Evolutionary conservation across 2,797 vertebrate genomes (phyloP).

Genomic region (Acanthurus leucopareius): DNA sequence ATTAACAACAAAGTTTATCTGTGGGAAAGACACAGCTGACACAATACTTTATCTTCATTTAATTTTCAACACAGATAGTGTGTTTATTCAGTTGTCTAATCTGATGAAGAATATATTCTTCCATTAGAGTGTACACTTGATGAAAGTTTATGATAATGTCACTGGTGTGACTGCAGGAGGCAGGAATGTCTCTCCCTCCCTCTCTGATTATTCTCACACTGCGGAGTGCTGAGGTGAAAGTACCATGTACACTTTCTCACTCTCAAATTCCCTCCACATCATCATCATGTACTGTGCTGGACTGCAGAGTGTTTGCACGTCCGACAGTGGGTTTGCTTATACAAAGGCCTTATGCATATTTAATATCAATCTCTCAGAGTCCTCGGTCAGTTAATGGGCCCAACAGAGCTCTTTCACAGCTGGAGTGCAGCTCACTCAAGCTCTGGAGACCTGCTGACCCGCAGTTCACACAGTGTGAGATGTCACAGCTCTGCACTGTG

Average conservation of each 20-base stretch:
- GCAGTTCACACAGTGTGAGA: slow-evolving; percentile 22
- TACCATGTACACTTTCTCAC: slow-evolving; percentile 2
- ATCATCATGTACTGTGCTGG: slow-evolving; percentile 16
- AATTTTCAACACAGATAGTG: slow-evolving; percentile 10
- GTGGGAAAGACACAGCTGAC: background rate
- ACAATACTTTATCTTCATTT: slow-evolving; percentile 27
- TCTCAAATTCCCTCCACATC: slow-evolving; percentile 6
- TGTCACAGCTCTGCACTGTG: slow-evolving; percentile 18
- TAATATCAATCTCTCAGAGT: slow-evolving; percentile 61
- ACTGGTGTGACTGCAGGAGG: slow-evolving; percentile 18
- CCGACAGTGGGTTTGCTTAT: slow-evolving; percentile 25
- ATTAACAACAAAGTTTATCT: slow-evolving; percentile 9
- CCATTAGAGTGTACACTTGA: background rate
- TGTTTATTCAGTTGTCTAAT: slow-evolving; percentile 12
- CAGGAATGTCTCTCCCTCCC: background rate
- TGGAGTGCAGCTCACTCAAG: slow-evolving; percentile 23
- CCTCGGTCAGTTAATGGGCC: slow-evolving; percentile 53
- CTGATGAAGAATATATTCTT: slow-evolving; percentile 17
- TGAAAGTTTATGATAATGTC: slow-evolving; percentile 22
- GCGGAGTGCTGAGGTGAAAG: slow-evolving; percentile 1
- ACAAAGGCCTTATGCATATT: slow-evolving; percentile 73
- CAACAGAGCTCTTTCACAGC: slow-evolving; percentile 26
- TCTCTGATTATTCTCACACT: background rate
- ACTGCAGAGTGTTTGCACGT: slow-evolving; percentile 22
- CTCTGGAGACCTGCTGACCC: slow-evolving; percentile 34